Conservation (phyloP, 1,140 invertebrate genomes). For the Drosophila virilis region DNA sequence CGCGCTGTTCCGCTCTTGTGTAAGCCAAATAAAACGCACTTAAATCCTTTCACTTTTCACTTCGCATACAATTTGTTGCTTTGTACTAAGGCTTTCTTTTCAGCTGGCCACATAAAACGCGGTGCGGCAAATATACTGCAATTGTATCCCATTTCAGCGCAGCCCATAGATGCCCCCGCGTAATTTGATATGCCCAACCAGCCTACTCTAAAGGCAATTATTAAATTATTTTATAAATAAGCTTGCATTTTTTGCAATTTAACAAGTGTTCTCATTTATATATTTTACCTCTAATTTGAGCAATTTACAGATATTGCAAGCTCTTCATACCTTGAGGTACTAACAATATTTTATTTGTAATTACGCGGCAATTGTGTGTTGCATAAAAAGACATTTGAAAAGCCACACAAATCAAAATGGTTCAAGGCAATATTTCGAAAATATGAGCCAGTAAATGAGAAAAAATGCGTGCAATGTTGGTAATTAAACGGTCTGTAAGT, state of each 20-base stretch:
- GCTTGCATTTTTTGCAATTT: background rate
- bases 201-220: background rate
- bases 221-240: background rate
- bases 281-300: conserved; percentile 11
- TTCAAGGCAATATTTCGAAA: conserved; percentile 65
- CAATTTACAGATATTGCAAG: conserved; percentile 31
- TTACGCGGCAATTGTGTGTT: conserved; percentile 20
- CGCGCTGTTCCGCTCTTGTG: conserved; percentile 38
- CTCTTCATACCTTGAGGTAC: conserved; percentile 8
- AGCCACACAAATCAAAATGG: conserved; percentile 51
- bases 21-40: conserved; percentile 57
- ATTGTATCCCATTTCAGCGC: conserved; percentile 44
- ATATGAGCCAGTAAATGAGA: conserved; percentile 34
- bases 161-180: background rate
- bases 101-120: conserved; percentile 26
- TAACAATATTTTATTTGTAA: background rate
- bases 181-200: no score
- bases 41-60: conserved; percentile 73
- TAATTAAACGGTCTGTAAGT: conserved; percentile 44
- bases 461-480: conserved; percentile 37
- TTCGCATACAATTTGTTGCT: conserved; percentile 46
- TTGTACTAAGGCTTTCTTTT: conserved; percentile 48
- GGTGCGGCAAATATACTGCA: conserved; percentile 35
- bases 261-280: background rate
- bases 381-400: conserved; percentile 22